Evolutionary conservation across 2,113 vertebrate genomes (phyloP).

Genomic region (Rostratula benghalensis): DNA sequence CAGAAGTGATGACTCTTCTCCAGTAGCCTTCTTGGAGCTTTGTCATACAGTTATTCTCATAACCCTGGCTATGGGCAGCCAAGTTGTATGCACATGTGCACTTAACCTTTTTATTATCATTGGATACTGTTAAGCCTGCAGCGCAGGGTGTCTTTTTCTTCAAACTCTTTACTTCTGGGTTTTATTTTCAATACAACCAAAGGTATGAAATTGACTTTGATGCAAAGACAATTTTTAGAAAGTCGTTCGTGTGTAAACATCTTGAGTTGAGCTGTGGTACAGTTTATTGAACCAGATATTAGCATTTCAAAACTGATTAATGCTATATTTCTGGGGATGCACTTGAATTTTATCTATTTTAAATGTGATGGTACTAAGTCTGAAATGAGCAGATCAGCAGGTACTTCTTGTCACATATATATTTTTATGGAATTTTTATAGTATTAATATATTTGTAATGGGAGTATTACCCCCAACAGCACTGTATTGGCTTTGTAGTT

Average conservation of each 20-base stretch:
- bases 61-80: slow-evolving; percentile 8
- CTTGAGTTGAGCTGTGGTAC: not conserved
- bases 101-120: slow-evolving; percentile 25
- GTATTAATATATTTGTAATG: not conserved
- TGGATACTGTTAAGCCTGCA: not conserved
- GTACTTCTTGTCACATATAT: not conserved
- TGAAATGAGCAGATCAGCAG: not conserved
- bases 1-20: slow-evolving; percentile 62
- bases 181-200: not conserved
- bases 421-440: not conserved
- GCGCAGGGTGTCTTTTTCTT: not conserved
- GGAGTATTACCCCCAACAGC: not conserved
- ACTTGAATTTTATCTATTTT: slow-evolving; percentile 15
- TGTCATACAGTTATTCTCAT: slow-evolving; percentile 31
- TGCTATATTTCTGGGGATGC: not conserved
- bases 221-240: not conserved
- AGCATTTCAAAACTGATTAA: not conserved
- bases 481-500: not conserved
- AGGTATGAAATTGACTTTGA: not conserved
- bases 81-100: not conserved
- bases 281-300: not conserved
- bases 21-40: slow-evolving; percentile 51
- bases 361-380: not conserved
- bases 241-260: not conserved
- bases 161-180: not conserved